Evolutionary conservation across 1,140 invertebrate genomes (phyloP).

Genomic region (Melitaea cinxia): DNA sequence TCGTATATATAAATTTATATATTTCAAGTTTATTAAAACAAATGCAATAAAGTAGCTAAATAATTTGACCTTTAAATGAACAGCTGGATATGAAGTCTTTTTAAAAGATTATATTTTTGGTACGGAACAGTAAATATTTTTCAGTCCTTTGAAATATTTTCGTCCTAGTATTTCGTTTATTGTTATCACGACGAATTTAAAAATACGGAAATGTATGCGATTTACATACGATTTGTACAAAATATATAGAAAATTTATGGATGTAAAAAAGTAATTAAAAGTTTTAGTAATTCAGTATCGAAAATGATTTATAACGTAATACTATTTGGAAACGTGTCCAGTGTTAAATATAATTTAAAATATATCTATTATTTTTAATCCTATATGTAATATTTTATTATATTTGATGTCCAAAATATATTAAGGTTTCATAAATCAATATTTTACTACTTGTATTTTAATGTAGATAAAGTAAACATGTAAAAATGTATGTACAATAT

Average conservation of each 20-base stretch:
- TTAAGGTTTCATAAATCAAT: not conserved
- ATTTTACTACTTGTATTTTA: constrained; percentile 4
- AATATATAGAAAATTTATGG: not conserved
- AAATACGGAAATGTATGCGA: not conserved
- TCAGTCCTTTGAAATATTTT: not conserved
- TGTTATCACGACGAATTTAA: not conserved
- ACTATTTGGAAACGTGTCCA: not conserved
- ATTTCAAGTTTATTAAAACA: too few relatives aligned
- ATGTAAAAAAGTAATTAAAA: not conserved
- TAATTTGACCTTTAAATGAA: too few relatives aligned
- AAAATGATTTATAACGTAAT: not conserved
- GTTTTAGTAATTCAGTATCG: not conserved
- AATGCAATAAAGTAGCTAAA: too few relatives aligned
- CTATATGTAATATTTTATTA: not conserved
- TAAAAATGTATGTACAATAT: not conserved
- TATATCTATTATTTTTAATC: too few relatives aligned
- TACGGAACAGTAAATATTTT: not conserved
- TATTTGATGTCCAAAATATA: not conserved
- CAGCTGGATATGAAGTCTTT: too few relatives aligned
- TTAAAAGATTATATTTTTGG: constrained; percentile 11
- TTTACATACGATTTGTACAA: not conserved
- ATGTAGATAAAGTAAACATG: not conserved
- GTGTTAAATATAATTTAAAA: too few relatives aligned
- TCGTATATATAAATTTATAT: too few relatives aligned
- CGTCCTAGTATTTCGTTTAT: not conserved